Evolutionary conservation across 2,888 invertebrate genomes (phyloP), one percentile per base, ranked within the genome.

Genomic region (Acronicta psi): DNA sequence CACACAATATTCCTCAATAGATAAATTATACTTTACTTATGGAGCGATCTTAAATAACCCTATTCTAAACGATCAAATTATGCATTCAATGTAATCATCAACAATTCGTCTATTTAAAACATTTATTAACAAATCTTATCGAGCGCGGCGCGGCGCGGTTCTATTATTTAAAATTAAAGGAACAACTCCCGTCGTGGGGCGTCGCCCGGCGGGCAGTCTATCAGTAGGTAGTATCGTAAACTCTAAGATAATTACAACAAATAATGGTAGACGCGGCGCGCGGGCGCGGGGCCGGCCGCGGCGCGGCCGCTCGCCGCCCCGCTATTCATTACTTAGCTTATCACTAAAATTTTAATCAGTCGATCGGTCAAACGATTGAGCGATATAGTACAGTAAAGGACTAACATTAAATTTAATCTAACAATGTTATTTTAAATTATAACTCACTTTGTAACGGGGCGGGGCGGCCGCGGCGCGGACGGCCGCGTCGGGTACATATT

Each of bases 321-420:
- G 51, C 40, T 80, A 80, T 83, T 87, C 84, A 88, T 91, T 89
- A 92, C 93, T 93, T 94, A 93, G 93, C 94, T 93, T 93, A 93
- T 80, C 91, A 93, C 93, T 93, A 94, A 93, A 93, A 93, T 94
- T 94, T 93, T 94, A 93, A 93, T 94, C 94, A 94, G 94, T 94
- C 94, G 93, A 94, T 94, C 94, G 94, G 91, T 93, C 94, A 93
- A 93, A 91, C 88, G 91, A 92, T 93, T 93, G 93, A 94, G 93
- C 93, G 93, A 94, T 94, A 92, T 92, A 93, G 91, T 93, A 93
- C 92, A 93, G 93, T 93, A 93, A 92, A 92, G 89, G 93, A 93
- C 94, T 93, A 94, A 94, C 86, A 94, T 94, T 93, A 94, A 93
- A 93, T 93, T 94, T 93, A 94, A 94, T 93, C 93, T 93, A 94